These are phyloP conservation scores for Xylocopa sonorina DNA, from an alignment of 1,140 invertebrate species.

Conservation along the genomic window DNA sequence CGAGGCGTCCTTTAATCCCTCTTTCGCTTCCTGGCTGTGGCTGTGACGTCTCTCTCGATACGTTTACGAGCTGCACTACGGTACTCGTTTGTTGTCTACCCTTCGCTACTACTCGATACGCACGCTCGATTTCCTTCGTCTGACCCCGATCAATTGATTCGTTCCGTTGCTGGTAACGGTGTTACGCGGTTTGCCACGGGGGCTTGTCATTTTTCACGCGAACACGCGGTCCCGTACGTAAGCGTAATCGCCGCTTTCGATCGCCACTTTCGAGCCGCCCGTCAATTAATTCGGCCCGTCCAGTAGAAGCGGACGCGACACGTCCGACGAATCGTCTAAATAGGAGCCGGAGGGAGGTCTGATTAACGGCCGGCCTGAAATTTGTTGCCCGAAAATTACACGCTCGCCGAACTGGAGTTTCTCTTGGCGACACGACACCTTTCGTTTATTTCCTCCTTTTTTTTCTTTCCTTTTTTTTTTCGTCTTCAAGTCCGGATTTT, in stretches of 20 bases:
- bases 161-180: slow-evolving; percentile 26
- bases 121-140: not conserved
- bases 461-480: too few relatives aligned
- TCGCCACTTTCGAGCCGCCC: slow-evolving; percentile 32
- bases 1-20: too few relatives aligned
- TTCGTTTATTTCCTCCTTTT: too few relatives aligned
- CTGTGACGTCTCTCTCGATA: too few relatives aligned
- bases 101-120: too few relatives aligned
- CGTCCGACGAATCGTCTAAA: slow-evolving; percentile 22
- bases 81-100: too few relatives aligned
- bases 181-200: slow-evolving; percentile 7
- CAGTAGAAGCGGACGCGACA: not conserved
- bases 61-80: too few relatives aligned
- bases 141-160: slow-evolving; percentile 24
- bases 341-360: not conserved
- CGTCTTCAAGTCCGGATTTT: too few relatives aligned
- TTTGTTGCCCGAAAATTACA: not conserved
- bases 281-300: slow-evolving; percentile 40
- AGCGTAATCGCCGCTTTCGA: slow-evolving; percentile 37
- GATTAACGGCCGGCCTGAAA: not conserved
- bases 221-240: not conserved
- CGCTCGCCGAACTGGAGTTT: not conserved
- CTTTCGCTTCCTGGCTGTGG: not conserved
- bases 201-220: slow-evolving; percentile 38
- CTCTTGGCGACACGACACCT: not conserved